A percentile compares a stretch with the other conserved stretches of the same genome.
These are phyloP conservation scores for Tenthredo distinguenda DNA, from an alignment of 2,888 invertebrate genomes.

Conservation along the genomic window DNA sequence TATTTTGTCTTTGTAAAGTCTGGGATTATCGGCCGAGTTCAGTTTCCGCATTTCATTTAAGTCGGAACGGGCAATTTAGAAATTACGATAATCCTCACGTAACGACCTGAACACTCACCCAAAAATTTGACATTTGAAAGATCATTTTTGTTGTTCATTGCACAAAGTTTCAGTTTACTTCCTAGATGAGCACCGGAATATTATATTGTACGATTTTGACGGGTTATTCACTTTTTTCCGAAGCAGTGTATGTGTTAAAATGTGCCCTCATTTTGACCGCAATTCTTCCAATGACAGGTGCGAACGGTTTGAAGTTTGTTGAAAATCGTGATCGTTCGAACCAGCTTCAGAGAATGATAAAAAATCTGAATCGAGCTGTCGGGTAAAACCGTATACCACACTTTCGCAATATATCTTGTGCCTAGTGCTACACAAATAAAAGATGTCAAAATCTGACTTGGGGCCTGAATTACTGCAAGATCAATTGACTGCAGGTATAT, in stretches of 20 bases:
- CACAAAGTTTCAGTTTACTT: neutral
- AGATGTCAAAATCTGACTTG: conserved; percentile 42
- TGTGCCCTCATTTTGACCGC: neutral
- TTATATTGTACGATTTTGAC: neutral
- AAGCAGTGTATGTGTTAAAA: neutral
- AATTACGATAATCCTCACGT: neutral
- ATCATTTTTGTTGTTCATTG: neutral
- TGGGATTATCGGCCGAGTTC: neutral
- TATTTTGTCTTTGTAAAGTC: neutral
- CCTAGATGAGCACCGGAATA: neutral
- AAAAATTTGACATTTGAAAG: neutral
- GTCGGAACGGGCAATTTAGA: neutral
- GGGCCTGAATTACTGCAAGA: conserved; percentile 33
- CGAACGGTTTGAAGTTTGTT: conserved; percentile 23
- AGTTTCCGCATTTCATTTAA: conserved; percentile 19
- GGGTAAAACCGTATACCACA: neutral
- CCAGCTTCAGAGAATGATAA: neutral
- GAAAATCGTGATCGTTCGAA: conserved; percentile 5
- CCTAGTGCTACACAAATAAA: conserved; percentile 14
- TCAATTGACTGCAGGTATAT: conserved; percentile 35
- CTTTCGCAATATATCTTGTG: neutral
- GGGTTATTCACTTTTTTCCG: neutral
- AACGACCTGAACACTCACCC: neutral
- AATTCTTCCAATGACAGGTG: neutral
- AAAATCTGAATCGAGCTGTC: conserved; percentile 28